Evolutionary conservation across 2,113 vertebrate species (phyloP), one percentile per base, ranked within the genome.

Genomic region (Strix aluco): DNA sequence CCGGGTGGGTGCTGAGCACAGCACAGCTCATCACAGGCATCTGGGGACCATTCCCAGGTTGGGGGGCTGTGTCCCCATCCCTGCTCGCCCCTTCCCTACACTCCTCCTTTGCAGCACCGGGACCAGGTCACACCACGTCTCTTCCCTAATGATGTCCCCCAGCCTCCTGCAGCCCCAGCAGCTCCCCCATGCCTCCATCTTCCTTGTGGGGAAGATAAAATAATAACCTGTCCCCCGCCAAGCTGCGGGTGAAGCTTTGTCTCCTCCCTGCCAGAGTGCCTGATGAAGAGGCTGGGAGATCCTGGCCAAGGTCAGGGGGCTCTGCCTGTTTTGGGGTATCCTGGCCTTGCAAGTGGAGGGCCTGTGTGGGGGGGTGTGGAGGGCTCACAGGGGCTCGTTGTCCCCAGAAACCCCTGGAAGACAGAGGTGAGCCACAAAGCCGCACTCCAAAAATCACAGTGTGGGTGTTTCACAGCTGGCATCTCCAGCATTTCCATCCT

Each of bases 51-150:
- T 44, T 34, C 59, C 27, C 38, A 5, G 12, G 44, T 18, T 46
- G 44, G 2, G 18, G 32, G 15, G 20, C 40, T 32, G 47, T 3
- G 1, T 15, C 42, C 58, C 22, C n/a, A 22, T 11, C 12, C 46
- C 40, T 3, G 3, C 65, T 49, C 1, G 1, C 27, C 47, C 30
- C 30, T 65, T 62, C 47, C 12, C 21, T 11, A 52, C 38, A 0
- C 71, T 32, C 36, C 67, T 71, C 26, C 40, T 4, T 23, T 4
- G 1, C 51, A 27, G 42, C 3, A 1, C 49, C 0, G 11, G 72
- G 19, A 25, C 44, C 13, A 0, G 3, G 6, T 21, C 4, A 7
- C 26, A 57, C 40, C 3, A 2, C 3, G 3, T 25, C 51, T 11
- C 46, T 49, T 75, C 42, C 71, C 38, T n/a, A 9, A 29, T 11